Evolutionary conservation across 2,888 invertebrate genomes (phyloP).

Genomic region (Agrilus mali): DNA sequence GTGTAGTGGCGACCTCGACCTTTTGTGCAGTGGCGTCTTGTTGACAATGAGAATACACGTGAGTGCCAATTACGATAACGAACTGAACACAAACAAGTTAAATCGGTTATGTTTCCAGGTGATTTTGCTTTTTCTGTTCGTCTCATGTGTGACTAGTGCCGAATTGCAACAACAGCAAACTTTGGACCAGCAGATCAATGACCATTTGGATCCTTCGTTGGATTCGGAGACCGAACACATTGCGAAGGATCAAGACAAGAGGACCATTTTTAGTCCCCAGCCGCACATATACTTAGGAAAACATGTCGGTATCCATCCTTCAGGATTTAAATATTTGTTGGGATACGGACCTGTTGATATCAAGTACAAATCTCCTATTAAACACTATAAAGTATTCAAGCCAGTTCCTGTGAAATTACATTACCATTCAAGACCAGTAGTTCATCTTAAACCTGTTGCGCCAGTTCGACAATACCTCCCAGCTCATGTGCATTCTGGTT

Average conservation of each 20-base stretch:
- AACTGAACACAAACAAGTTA: conserved; percentile 4
- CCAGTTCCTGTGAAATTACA: conserved; percentile 6
- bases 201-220: conserved; percentile 23
- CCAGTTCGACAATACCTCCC: conserved; percentile 7
- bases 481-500: conserved; percentile 5
- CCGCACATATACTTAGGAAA: conserved; percentile 22
- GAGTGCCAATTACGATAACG: conserved; percentile 3
- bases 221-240: conserved; percentile 16
- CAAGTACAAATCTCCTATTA: conserved; percentile 22
- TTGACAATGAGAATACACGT: conserved; percentile 13
- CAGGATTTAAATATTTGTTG: conserved; percentile 22
- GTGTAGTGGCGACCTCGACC: conserved; percentile 5
- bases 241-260: conserved; percentile 23
- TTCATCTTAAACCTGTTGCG: neutral
- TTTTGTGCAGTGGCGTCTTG: too few relatives aligned
- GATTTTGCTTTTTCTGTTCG: conserved; percentile 10
- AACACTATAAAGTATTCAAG: conserved; percentile 18
- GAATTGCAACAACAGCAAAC: conserved; percentile 16
- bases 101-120: conserved; percentile 5
- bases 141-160: conserved; percentile 11
- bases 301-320: conserved; percentile 23
- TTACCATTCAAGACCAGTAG: neutral
- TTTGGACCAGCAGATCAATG: conserved; percentile 16
- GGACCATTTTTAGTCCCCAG: conserved; percentile 23
- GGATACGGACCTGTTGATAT: conserved; percentile 23